These are phyloP conservation scores for Lithophane leautieri DNA, from an alignment of 2,888 invertebrate species.

Conservation along the genomic window DNA sequence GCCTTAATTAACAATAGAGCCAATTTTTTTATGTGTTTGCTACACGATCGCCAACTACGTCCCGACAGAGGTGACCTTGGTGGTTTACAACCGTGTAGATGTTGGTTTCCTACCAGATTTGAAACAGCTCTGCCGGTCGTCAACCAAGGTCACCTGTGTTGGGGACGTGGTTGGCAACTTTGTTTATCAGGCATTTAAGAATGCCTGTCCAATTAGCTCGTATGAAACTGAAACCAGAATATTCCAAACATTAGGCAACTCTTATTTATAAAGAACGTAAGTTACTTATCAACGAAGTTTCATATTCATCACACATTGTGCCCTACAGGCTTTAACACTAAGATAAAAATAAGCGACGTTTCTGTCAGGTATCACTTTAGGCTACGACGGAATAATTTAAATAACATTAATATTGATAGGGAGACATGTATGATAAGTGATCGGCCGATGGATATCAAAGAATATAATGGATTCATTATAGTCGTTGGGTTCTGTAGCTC, in stretches of 20 bases:
- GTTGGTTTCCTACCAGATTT: too few species aligned
- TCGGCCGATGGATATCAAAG: constrained; percentile 30
- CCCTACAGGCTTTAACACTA: constrained; percentile 11
- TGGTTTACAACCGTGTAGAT: too few species aligned
- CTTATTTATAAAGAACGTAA: neutral
- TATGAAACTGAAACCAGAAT: neutral
- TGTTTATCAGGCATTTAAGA: neutral
- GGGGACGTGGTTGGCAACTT: too few species aligned
- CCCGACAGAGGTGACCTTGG: too few species aligned
- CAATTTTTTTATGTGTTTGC: neutral
- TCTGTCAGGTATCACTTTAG: constrained; percentile 36
- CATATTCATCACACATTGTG: constrained; percentile 15
- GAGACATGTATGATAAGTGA: constrained; percentile 30
- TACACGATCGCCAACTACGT: too few species aligned
- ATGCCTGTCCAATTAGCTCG: neutral
- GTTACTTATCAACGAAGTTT: neutral
- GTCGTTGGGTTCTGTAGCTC: neutral
- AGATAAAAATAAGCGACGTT: constrained; percentile 21
- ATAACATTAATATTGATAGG: constrained; percentile 42
- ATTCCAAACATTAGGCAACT: neutral
- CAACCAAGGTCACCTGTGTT: too few species aligned
- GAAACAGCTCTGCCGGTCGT: too few species aligned
- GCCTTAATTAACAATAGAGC: too few species aligned
- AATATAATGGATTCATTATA: constrained; percentile 40
- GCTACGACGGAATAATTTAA: constrained; percentile 34